Evolutionary conservation across 2,888 invertebrate species (phyloP).

Genomic region (Euphydryas editha): DNA sequence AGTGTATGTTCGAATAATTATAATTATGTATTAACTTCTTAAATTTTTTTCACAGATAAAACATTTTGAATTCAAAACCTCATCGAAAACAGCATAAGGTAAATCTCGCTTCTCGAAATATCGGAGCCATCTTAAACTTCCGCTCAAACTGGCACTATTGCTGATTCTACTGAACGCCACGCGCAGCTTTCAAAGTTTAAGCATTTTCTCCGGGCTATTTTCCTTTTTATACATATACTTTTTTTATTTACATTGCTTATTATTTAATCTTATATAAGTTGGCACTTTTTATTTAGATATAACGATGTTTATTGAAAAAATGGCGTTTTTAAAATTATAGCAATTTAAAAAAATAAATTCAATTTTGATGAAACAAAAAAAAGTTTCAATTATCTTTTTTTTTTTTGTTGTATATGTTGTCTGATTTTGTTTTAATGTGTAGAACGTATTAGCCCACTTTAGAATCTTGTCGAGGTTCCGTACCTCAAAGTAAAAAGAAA

Average conservation of each 20-base stretch:
- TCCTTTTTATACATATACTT: background rate
- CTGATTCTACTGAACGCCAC: constrained; percentile 11
- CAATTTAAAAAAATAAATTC: no score
- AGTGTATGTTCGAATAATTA: background rate
- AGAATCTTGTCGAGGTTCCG: no score
- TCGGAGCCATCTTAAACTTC: constrained; percentile 9
- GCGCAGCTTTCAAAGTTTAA: constrained; percentile 7
- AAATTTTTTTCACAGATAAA: background rate
- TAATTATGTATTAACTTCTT: background rate
- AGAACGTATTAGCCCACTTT: no score
- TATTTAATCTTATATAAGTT: background rate
- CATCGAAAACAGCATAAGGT: background rate
- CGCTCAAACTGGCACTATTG: constrained; percentile 1
- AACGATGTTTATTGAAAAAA: no score
- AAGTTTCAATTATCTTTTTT: no score
- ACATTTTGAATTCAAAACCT: background rate
- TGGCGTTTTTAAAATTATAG: no score
- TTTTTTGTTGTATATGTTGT: no score
- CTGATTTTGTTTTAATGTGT: no score
- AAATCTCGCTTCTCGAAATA: background rate
- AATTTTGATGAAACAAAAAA: no score
- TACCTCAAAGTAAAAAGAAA: no score
- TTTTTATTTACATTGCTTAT: background rate
- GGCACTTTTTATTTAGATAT: no score
- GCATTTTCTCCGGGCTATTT: background rate